Evolutionary conservation across 2,797 vertebrate species (phyloP), one percentile per base, ranked within the genome.

Genomic region (Poeciliopsis gracilis): DNA sequence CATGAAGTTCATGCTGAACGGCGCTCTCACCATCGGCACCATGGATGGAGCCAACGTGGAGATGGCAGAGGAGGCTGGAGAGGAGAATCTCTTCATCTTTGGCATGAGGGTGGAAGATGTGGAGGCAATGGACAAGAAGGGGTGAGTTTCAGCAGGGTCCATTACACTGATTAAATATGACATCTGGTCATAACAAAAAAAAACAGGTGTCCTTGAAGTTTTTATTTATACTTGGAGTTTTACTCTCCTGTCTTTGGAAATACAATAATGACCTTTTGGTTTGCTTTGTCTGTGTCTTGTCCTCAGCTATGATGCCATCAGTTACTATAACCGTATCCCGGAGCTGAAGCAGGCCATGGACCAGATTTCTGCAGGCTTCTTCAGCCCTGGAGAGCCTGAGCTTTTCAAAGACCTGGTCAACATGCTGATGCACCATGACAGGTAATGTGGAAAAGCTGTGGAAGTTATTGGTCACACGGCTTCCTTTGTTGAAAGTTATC

Each of bases 1-100:
- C 95, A 98, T 98, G 97, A 98, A 98, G 91, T 98, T 97, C 91
- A 98, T 98, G 97, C 91, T 98, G 82, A 98, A 97, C 0, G 97
- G 97, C 0, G 97, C 97, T 0, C 96, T 98, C 84, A 98, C 97
- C 82, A 97, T 98, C 0, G 97, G 97, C 81, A 98, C 97, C 86
- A 97, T 98, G 97, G 97, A 98, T 0, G 97, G 97, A 0, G 97
- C 97, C 88, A 98, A 98, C 0, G 97, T 98, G 83, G 97, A 98
- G 86, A 98, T 98, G 97, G 97, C 97, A 0, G 97, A 98, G 86
- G 97, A 98, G 84, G 97, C 97, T 0, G 96, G 97, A 33, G 95
- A 97, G 85, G 95, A 96, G 69, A 97, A 98, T 90, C 93, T 98
- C 81, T 98, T 98, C 86, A 98, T 98, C 91, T 98, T 98, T 0